Conservation (phyloP, 2,113 vertebrate species). For the Mus spicilegus region DNA sequence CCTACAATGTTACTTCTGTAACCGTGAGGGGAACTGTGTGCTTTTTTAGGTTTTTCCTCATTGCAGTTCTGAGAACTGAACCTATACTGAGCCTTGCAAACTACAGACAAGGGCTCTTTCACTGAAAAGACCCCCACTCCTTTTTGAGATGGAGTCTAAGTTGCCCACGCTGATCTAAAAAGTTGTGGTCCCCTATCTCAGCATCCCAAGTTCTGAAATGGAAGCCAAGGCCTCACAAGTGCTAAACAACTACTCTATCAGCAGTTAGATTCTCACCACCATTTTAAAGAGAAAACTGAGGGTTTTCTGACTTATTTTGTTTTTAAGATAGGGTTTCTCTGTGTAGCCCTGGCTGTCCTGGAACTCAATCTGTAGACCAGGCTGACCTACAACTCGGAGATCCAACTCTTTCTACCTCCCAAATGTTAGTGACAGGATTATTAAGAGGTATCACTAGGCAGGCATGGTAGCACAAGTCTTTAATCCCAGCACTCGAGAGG, state of each 20-base stretch:
- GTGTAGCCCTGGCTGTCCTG: not conserved
- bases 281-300: conserved; percentile 57
- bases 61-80: not conserved
- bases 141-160: not conserved
- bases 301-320: not conserved
- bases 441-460: not conserved
- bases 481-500: too few species aligned
- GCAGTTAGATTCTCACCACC: not conserved
- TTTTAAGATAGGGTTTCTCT: not conserved
- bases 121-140: not conserved
- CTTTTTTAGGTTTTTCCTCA: not conserved
- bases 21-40: not conserved
- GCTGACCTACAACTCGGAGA: not conserved
- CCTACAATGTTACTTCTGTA: not conserved
- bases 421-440: not conserved
- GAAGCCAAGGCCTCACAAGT: too few species aligned
- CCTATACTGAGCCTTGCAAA: not conserved
- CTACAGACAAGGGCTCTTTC: too few species aligned
- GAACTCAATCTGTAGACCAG: not conserved
- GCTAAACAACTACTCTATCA: not conserved
- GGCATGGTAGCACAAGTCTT: too few species aligned
- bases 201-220: not conserved
- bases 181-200: not conserved
- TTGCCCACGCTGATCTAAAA: not conserved
- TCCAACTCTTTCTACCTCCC: not conserved